Percentiles rank a stretch among this genome's conserved stretches.
These are phyloP conservation scores for Doryteuthis pealeii DNA, from an alignment of 1,140 invertebrate species.

Conservation along the genomic window DNA sequence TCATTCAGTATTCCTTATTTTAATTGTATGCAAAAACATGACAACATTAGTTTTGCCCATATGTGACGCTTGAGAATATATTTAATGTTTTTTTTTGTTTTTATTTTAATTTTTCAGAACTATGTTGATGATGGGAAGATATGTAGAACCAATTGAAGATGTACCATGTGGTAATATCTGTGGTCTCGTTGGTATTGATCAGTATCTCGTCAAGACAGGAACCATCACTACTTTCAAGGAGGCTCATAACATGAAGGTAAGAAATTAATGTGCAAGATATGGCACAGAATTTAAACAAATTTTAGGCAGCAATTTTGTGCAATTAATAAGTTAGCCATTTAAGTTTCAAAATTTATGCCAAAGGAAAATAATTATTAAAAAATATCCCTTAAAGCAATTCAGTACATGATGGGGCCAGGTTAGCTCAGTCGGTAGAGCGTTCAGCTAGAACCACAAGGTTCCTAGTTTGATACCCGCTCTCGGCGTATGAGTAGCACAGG, in stretches of 20 bases:
- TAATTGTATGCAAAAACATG: no score
- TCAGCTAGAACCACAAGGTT: no score
- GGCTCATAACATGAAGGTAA: constrained; percentile 93
- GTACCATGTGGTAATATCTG: constrained; percentile 99
- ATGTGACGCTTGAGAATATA: no score
- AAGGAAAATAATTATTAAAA: neutral
- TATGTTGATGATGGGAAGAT: constrained; percentile 99
- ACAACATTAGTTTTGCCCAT: no score
- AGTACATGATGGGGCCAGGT: no score
- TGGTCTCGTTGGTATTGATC: constrained; percentile 99
- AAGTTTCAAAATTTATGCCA: neutral
- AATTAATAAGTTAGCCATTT: neutral
- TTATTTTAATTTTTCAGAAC: constrained; percentile 67
- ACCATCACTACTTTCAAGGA: constrained; percentile 99
- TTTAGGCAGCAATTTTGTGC: neutral
- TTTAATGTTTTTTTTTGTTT: no score
- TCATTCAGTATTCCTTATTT: no score
- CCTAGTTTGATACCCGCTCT: no score
- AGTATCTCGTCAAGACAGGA: constrained; percentile 98
- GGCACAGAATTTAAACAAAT: neutral
- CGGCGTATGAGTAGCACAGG: no score
- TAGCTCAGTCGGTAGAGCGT: no score
- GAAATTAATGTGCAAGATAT: no score
- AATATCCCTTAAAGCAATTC: no score
- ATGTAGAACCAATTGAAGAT: constrained; percentile 99